phyloP scores from a whole-genome alignment of 1,140 invertebrate genomes.

The Drosophila ananassae region DNA sequence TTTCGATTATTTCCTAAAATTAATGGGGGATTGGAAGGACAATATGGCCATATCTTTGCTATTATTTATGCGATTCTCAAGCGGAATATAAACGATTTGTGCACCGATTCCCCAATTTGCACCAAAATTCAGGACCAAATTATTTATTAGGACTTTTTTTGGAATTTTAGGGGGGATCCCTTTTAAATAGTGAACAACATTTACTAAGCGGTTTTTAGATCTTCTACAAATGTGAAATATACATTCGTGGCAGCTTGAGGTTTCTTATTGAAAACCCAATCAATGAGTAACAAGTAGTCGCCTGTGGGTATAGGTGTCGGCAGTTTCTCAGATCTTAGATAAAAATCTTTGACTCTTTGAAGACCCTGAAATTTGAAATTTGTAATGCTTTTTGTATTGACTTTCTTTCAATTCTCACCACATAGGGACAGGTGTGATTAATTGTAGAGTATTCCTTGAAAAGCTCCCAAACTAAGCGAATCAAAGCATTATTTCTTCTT shows the following conservation, averaged over 20 bases:
- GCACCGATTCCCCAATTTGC: too few species aligned
- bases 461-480: slow-evolving; percentile 41
- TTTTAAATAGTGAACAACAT: neutral
- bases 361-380: slow-evolving; percentile 12
- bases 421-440: slow-evolving; percentile 60
- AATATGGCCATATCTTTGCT: neutral
- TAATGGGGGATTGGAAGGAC: too few species aligned
- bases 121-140: too few species aligned
- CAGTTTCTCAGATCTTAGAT: slow-evolving; percentile 41
- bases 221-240: slow-evolving; percentile 50
- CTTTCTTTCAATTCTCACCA: slow-evolving; percentile 1
- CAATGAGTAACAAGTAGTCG: slow-evolving; percentile 46
- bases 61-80: neutral
- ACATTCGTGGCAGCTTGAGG: slow-evolving; percentile 48
- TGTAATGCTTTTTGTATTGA: neutral
- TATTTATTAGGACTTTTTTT: too few species aligned
- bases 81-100: too few species aligned
- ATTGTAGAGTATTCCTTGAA: slow-evolving; percentile 54
- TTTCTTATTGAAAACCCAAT: slow-evolving; percentile 46
- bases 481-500: slow-evolving; percentile 35
- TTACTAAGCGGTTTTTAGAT: slow-evolving; percentile 25
- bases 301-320: slow-evolving; percentile 47
- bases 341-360: slow-evolving; percentile 53
- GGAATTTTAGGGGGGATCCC: too few species aligned
- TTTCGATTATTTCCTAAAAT: too few species aligned